Base-by-base conservation (phyloP, 2,888 invertebrate genomes). In the Disparrhopalites patrizii region DNA sequence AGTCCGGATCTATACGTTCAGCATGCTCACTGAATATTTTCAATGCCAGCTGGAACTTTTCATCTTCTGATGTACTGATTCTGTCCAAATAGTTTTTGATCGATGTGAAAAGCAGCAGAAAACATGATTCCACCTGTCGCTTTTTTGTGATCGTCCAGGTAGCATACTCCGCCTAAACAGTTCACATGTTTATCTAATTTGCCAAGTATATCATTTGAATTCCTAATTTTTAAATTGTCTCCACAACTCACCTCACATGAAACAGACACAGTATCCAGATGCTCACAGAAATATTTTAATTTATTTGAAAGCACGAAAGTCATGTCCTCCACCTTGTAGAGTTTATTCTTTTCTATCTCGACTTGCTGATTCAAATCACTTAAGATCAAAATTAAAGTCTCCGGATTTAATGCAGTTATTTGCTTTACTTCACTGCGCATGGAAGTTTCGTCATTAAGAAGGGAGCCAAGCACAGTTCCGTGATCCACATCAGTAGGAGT, bases 311-410 rank as follows among this genome's bases (percentile, higher is more conserved):
- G 52, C 25, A 28, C 33, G 8, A 13, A 7, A 13, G 51, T 38
- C 58, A 65, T 40, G 52, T 65, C 58, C 13, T 56, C 43, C 8
- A 58, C 20, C 1, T 52, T 38, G 38, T 52, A 58, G 5, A 65
- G 27, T 38, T 51, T 47, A 20, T 30, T 38, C 33, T 62, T 62
- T 8, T 62, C 62, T n/a, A 50, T n/a, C n/a, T 50, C 51, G 18
- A 58, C 51, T 58, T 65, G 65, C n/a, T 65, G 51, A 38, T 57
- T 58, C 50, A 65, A 36, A 23, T 65, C 65, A 10, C 36, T 20
- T 23, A 65, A 36, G 7, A 65, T 15, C 36, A 65, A 33, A 36
- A 52, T 33, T 28, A 65, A 30, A 0, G 47, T 51, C 8, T 65
- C 58, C 18, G 65, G 65, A 27, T 20, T 58, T 28, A 65, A 30